Evolutionary conservation across 2,888 invertebrate species (phyloP).

Genomic region (Hofmannophila pseudospretella): DNA sequence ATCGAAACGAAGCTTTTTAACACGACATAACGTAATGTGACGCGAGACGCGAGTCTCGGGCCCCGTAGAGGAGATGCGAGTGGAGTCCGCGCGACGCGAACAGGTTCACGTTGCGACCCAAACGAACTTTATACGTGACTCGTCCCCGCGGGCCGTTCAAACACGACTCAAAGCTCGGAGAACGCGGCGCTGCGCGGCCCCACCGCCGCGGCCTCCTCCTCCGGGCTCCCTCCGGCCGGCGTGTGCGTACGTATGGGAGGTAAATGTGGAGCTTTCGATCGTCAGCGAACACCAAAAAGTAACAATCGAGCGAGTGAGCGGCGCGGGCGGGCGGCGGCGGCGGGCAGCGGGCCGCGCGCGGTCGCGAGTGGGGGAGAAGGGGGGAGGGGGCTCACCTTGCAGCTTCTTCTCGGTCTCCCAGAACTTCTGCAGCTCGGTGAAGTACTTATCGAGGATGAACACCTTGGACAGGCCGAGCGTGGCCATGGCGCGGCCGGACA

Average conservation of each 20-base stretch:
- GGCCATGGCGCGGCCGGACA: slow-evolving; percentile 84
- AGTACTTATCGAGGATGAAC: slow-evolving; percentile 98
- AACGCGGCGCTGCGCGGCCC: too few species aligned
- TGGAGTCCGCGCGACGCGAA: neutral
- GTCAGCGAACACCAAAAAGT: slow-evolving; percentile 6
- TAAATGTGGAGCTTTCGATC: slow-evolving; percentile 12
- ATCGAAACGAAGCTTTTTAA: neutral
- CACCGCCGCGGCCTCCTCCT: too few species aligned
- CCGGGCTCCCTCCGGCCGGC: too few species aligned
- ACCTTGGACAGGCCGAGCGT: slow-evolving; percentile 97
- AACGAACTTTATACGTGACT: slow-evolving; percentile 5
- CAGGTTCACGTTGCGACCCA: slow-evolving; percentile 4
- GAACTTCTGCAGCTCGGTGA: slow-evolving; percentile 96
- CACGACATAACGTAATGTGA: neutral
- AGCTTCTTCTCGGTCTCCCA: slow-evolving; percentile 98
- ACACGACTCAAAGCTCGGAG: too few species aligned
- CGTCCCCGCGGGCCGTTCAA: neutral
- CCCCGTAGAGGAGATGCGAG: too few species aligned
- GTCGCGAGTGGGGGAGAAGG: slow-evolving; percentile 11
- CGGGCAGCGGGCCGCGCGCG: neutral
- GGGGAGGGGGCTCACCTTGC: slow-evolving; percentile 84
- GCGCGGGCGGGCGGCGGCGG: slow-evolving; percentile 8
- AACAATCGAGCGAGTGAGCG: slow-evolving; percentile 7
- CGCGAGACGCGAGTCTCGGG: too few species aligned
- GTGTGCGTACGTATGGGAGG: slow-evolving; percentile 7